Conservation (phyloP, 2,113 vertebrate species). For the Calonectris borealis region DNA sequence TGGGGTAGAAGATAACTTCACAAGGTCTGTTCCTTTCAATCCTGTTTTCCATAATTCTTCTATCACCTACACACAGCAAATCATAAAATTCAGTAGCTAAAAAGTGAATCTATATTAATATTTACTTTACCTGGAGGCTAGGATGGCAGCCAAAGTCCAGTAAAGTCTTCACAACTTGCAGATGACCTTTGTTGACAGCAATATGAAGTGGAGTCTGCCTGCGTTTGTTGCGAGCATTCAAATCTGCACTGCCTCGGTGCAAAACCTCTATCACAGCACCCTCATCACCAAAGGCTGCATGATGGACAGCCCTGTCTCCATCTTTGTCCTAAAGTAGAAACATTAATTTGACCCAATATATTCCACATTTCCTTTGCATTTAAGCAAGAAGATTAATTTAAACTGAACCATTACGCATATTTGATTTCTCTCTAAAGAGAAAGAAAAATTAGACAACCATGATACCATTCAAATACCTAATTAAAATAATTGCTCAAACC, state of each 20-base stretch:
- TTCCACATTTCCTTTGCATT: background rate
- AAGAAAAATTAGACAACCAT: background rate
- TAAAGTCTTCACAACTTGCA: slow-evolving; percentile 97
- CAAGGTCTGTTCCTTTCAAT: background rate
- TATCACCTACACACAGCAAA: background rate
- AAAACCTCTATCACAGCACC: slow-evolving; percentile 97
- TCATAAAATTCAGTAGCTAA: background rate
- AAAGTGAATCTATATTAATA: background rate
- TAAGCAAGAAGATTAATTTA: background rate
- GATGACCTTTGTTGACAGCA: slow-evolving; percentile 97
- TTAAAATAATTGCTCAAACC: background rate
- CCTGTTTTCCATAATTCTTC: background rate
- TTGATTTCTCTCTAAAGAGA: background rate
- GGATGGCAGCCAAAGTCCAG: slow-evolving; percentile 97
- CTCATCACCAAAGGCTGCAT: slow-evolving; percentile 97
- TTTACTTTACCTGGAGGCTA: slow-evolving; percentile 90
- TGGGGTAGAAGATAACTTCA: background rate
- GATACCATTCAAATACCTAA: background rate
- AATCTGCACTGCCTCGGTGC: slow-evolving; percentile 93
- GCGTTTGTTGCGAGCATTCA: slow-evolving; percentile 97
- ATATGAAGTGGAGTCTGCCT: slow-evolving; percentile 96
- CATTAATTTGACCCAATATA: background rate
- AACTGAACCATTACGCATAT: background rate
- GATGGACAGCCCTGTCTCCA: slow-evolving; percentile 95
- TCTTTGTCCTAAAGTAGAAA: slow-evolving; percentile 89